Conservation (phyloP, 2,797 vertebrate species). For the Pristis pectinata region DNA sequence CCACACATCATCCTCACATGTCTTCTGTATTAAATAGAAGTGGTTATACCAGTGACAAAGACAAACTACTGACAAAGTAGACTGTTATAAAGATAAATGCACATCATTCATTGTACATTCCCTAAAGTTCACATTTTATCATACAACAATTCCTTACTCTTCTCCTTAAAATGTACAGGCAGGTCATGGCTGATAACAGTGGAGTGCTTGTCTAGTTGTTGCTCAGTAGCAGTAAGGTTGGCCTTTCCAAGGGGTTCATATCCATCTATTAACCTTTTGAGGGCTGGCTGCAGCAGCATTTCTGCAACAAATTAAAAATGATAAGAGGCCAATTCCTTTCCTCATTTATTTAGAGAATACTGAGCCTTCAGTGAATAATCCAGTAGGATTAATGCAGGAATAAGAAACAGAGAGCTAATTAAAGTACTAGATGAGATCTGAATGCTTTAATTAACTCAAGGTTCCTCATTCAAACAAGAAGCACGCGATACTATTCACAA, state of each 20-base stretch:
- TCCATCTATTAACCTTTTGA: constrained; percentile 34
- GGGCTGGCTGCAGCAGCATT: neutral
- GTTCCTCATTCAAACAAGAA: constrained; percentile 28
- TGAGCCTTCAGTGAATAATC: constrained; percentile 7
- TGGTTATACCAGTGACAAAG: neutral
- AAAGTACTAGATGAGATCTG: constrained; percentile 30
- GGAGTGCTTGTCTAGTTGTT: constrained; percentile 8
- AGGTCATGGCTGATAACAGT: constrained; percentile 25
- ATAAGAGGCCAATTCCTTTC: constrained; percentile 27
- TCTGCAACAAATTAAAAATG: constrained; percentile 36
- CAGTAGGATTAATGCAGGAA: constrained; percentile 27
- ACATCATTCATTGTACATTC: constrained; percentile 23
- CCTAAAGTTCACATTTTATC: constrained; percentile 32
- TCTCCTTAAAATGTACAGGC: neutral
- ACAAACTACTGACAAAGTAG: constrained; percentile 24
- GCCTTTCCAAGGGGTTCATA: constrained; percentile 32
- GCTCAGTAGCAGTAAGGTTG: constrained; percentile 19
- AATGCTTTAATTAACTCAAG: constrained; percentile 35
- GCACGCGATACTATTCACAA: neutral
- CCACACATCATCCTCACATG: neutral
- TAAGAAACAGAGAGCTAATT: constrained; percentile 35
- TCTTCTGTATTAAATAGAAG: neutral
- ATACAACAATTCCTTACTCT: neutral
- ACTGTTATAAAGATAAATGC: constrained; percentile 30
- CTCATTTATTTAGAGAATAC: constrained; percentile 30